Evolutionary conservation across 2,797 vertebrate genomes (phyloP).

Genomic region (Tympanoctomys barrerae): DNA sequence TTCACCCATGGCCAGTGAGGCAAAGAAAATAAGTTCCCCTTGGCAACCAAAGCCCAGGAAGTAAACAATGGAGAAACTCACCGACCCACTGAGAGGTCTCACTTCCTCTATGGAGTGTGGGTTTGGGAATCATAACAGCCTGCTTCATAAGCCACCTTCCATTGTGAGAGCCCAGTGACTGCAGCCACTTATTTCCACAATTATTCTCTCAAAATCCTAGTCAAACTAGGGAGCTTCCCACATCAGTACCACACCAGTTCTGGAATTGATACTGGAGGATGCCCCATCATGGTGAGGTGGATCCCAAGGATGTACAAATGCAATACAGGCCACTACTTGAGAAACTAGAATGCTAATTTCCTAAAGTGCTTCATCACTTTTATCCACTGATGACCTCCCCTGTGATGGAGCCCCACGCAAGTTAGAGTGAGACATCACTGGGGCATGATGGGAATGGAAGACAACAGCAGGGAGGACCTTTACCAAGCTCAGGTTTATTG

Average conservation of each 20-base stretch:
- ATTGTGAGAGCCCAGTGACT: slow-evolving; percentile 43
- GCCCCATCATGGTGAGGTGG: background rate
- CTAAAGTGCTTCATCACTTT: slow-evolving; percentile 73
- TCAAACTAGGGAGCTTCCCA: background rate
- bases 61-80: slow-evolving; percentile 57
- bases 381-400: slow-evolving; percentile 54
- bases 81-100: slow-evolving; percentile 47
- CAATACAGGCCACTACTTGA: background rate
- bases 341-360: slow-evolving; percentile 69
- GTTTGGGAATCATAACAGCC: slow-evolving; percentile 44
- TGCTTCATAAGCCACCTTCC: slow-evolving; percentile 50
- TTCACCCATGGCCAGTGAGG: background rate
- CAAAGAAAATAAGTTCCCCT: slow-evolving; percentile 35
- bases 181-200: slow-evolving; percentile 38
- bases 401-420: slow-evolving; percentile 20
- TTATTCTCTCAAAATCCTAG: background rate
- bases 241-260: background rate
- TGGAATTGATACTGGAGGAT: background rate
- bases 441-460: background rate
- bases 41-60: slow-evolving; percentile 1
- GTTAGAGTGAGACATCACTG: slow-evolving; percentile 66
- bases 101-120: slow-evolving; percentile 45
- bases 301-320: slow-evolving; percentile 44
- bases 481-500: slow-evolving; percentile 30
- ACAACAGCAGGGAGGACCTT: slow-evolving; percentile 19